Evolutionary conservation across 1,140 invertebrate species (phyloP).

Genomic region (Pissodes strobi): DNA sequence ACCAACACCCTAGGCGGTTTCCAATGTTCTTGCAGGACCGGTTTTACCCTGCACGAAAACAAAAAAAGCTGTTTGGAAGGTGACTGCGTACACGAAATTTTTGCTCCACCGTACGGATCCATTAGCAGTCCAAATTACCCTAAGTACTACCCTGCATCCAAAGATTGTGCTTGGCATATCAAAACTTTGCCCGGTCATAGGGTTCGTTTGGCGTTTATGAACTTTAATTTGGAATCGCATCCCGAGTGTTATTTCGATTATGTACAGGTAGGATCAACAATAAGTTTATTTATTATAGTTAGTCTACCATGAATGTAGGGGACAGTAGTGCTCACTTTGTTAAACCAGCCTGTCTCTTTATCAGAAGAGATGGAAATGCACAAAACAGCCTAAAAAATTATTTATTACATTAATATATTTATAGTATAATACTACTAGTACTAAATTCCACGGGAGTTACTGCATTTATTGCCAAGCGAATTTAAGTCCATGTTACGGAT

Average conservation of each 20-base stretch:
- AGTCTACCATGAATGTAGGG: too few relatives aligned
- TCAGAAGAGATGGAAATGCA: too few relatives aligned
- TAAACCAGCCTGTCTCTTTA: too few relatives aligned
- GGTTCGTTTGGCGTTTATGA: constrained; percentile 90
- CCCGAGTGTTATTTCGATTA: constrained; percentile 96
- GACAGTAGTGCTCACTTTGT: too few relatives aligned
- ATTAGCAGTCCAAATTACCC: constrained; percentile 93
- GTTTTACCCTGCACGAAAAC: constrained; percentile 93
- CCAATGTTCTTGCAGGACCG: constrained; percentile 91
- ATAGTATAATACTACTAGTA: too few relatives aligned
- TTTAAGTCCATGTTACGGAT: too few relatives aligned
- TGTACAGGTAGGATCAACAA: constrained; percentile 82
- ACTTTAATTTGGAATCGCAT: constrained; percentile 95
- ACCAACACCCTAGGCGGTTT: constrained; percentile 94
- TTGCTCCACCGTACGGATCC: constrained; percentile 64
- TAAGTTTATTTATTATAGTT: too few relatives aligned
- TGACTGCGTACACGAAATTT: constrained; percentile 79
- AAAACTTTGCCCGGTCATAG: constrained; percentile 93
- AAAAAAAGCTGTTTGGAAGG: constrained; percentile 95
- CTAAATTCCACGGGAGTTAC: too few relatives aligned
- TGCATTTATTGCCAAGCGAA: too few relatives aligned
- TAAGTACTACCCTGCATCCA: constrained; percentile 87
- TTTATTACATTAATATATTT: too few relatives aligned
- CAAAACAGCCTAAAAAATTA: too few relatives aligned
- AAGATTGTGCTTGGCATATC: constrained; percentile 98